Percentiles rank a stretch among this genome's conserved stretches.
These are phyloP conservation scores for Alloplasta piceator DNA, from an alignment of 2,888 invertebrate genomes.

Conservation along the genomic window DNA sequence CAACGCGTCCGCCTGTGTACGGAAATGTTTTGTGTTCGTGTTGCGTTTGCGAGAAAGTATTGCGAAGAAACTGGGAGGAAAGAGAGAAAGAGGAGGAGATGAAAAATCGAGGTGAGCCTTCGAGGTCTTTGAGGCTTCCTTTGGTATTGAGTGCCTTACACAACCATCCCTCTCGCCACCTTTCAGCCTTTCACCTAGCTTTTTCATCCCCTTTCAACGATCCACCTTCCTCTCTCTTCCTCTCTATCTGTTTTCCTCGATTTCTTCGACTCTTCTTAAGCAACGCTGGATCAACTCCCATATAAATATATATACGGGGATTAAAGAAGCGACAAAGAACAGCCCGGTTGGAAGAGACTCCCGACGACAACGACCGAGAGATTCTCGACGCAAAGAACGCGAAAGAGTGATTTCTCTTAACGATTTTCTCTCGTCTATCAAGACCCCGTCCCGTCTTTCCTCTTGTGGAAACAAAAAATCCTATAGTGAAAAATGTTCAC, in stretches of 20 bases:
- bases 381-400: slow-evolving; percentile 30
- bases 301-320: slow-evolving; percentile 65
- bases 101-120: slow-evolving; percentile 59
- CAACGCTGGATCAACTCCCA: slow-evolving; percentile 30
- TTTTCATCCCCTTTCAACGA: slow-evolving; percentile 6
- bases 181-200: slow-evolving; percentile 8
- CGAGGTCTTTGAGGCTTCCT: slow-evolving; percentile 60
- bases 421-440: slow-evolving; percentile 34
- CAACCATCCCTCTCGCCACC: neutral
- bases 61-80: neutral
- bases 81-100: slow-evolving; percentile 32
- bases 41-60: neutral
- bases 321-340: slow-evolving; percentile 69
- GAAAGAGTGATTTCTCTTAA: slow-evolving; percentile 38
- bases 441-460: neutral
- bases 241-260: slow-evolving; percentile 26
- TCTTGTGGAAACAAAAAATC: no score
- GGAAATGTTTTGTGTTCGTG: neutral
- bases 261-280: slow-evolving; percentile 27
- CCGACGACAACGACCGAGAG: slow-evolving; percentile 34
- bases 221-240: neutral
- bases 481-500: no score
- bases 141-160: slow-evolving; percentile 51
- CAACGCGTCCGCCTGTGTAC: neutral
- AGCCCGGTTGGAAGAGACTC: slow-evolving; percentile 4